phyloP scores from a whole-genome alignment of 2,797 vertebrate genomes.

The Sebastes cheni region DNA sequence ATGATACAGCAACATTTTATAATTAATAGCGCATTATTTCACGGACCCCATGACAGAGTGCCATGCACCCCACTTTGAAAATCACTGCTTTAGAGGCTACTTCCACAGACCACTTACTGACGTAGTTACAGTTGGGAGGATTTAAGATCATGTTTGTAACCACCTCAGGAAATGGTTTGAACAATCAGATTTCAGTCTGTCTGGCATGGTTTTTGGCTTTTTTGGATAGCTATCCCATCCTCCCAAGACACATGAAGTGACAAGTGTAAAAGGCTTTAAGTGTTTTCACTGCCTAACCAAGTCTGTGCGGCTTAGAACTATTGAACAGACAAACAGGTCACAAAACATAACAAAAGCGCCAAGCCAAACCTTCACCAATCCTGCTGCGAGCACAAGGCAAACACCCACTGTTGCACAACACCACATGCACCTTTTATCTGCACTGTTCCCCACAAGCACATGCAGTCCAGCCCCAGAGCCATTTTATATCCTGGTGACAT shows the following conservation, averaged over 20 bases:
- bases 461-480: constrained; percentile 15
- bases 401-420: constrained; percentile 20
- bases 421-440: constrained; percentile 32
- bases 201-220: background rate
- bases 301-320: background rate
- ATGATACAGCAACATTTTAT: too few species aligned
- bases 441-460: constrained; percentile 13
- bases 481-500: constrained; percentile 38
- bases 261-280: background rate
- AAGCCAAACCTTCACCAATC: constrained; percentile 5
- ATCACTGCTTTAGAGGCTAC: too few species aligned
- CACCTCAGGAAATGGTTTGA: background rate
- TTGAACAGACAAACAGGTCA: background rate
- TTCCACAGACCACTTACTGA: too few species aligned
- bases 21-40: too few species aligned
- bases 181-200: background rate
- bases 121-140: too few species aligned
- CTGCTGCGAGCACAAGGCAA: constrained; percentile 10
- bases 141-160: background rate
- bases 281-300: background rate
- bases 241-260: background rate
- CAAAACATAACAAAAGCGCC: background rate
- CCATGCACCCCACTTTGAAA: background rate
- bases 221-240: background rate
- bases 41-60: too few species aligned